Percentiles rank a stretch among this genome's conserved stretches.
These are phyloP conservation scores for Chrysodeixis includens DNA, from an alignment of 2,888 invertebrate species.

Conservation along the genomic window DNA sequence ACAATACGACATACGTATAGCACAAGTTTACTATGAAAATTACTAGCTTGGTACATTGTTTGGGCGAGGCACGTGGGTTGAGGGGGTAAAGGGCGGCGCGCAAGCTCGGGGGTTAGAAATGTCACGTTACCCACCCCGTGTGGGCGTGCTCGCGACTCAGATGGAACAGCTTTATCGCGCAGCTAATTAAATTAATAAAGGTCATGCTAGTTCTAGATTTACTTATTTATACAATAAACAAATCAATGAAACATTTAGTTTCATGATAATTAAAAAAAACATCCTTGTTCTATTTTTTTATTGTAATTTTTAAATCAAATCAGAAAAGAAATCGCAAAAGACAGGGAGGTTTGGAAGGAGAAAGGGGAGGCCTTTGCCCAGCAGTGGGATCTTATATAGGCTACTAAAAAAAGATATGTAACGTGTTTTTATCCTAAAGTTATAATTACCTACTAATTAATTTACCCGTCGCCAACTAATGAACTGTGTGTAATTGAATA, in stretches of 20 bases:
- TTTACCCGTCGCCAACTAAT: constrained; percentile 20
- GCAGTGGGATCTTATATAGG: too few relatives aligned
- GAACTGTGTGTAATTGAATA: constrained; percentile 33
- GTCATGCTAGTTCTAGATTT: constrained; percentile 60
- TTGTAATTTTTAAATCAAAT: constrained; percentile 29
- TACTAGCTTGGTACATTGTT: constrained; percentile 59
- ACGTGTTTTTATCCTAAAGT: too few relatives aligned
- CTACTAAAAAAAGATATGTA: too few relatives aligned
- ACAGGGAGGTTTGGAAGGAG: too few relatives aligned
- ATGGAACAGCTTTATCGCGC: constrained; percentile 62
- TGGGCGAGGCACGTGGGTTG: constrained; percentile 66
- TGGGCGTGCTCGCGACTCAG: constrained; percentile 64
- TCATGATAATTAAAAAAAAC: background rate
- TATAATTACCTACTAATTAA: too few relatives aligned
- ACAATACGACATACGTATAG: constrained; percentile 25
- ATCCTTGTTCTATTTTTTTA: background rate
- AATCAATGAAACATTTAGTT: background rate
- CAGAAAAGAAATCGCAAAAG: too few relatives aligned
- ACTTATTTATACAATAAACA: constrained; percentile 33
- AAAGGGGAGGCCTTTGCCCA: too few relatives aligned
- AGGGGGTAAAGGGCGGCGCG: constrained; percentile 42
- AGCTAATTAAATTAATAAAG: constrained; percentile 73
- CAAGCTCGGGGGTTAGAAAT: constrained; percentile 66
- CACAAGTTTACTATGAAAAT: constrained; percentile 62
- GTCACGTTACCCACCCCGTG: constrained; percentile 73